Conservation (phyloP, 2,888 invertebrate species). For the Hemicrepidius hirtus region DNA sequence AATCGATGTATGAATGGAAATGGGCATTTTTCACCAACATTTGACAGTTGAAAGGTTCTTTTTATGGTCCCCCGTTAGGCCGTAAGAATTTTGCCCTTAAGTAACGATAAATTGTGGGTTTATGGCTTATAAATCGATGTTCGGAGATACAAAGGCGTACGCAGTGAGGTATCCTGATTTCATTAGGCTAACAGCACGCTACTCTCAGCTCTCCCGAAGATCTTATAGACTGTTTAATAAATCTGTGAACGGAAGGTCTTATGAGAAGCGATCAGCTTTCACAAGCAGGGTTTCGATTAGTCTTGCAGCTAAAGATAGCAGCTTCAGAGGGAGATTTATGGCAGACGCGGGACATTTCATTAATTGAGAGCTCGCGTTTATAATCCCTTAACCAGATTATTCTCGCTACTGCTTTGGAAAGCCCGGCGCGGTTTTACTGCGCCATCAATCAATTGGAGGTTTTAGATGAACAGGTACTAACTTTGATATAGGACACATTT, state of each 20-base stretch:
- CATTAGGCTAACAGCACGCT: constrained; percentile 28
- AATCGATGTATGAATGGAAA: constrained; percentile 46
- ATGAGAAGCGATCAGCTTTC: constrained; percentile 56
- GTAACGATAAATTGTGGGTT: constrained; percentile 38
- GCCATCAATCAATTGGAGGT: constrained; percentile 61
- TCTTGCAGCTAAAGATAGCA: constrained; percentile 55
- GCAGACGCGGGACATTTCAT: constrained; percentile 61
- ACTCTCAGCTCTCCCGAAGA: constrained; percentile 27
- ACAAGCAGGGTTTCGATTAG: constrained; percentile 58
- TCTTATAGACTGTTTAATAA: constrained; percentile 48
- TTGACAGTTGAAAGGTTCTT: constrained; percentile 43
- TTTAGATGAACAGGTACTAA: constrained; percentile 53
- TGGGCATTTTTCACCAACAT: constrained; percentile 37
- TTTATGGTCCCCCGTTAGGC: constrained; percentile 27
- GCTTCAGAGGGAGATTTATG: constrained; percentile 57
- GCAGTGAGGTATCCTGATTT: constrained; percentile 31
- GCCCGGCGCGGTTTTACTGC: constrained; percentile 57
- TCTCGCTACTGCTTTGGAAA: constrained; percentile 56
- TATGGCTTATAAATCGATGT: constrained; percentile 35
- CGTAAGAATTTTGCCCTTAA: constrained; percentile 30
- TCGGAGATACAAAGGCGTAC: constrained; percentile 26
- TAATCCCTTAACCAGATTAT: constrained; percentile 62
- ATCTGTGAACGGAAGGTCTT: constrained; percentile 48
- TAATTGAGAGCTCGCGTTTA: constrained; percentile 62
- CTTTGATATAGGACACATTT: constrained; percentile 49